Percentiles rank a stretch among this genome's conserved stretches.
Conservation (phyloP, 2,113 vertebrate species). For the Etheostoma spectabile region DNA sequence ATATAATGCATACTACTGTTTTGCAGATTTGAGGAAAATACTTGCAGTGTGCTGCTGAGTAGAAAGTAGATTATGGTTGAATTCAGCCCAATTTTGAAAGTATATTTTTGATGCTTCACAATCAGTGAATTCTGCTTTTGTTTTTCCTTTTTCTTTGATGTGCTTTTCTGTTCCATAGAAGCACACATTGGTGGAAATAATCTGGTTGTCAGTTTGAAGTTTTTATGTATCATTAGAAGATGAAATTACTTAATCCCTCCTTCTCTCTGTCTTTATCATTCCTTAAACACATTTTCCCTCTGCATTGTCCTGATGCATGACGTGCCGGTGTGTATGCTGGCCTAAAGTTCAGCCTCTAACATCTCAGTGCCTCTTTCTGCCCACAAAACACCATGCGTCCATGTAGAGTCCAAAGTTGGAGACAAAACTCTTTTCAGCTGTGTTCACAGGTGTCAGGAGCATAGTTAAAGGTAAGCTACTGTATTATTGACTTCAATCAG, state of each 20-base stretch:
- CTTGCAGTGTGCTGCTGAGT: too few relatives aligned
- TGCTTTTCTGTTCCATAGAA: not conserved
- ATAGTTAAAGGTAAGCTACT: not conserved
- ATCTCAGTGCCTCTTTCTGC: not conserved
- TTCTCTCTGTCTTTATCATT: not conserved
- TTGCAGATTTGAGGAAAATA: not conserved
- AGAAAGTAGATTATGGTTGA: too few relatives aligned
- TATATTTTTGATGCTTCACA: too few relatives aligned
- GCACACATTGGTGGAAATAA: not conserved
- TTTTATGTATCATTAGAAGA: not conserved
- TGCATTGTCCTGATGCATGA: constrained; percentile 17
- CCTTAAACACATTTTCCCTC: constrained; percentile 14
- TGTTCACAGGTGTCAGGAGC: not conserved
- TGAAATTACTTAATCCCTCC: not conserved
- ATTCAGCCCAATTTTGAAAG: not conserved
- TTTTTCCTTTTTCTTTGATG: not conserved
- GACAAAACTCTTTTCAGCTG: not conserved
- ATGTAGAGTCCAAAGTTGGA: not conserved
- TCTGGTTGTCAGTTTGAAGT: not conserved
- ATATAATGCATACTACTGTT: not conserved
- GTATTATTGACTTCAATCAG: not conserved
- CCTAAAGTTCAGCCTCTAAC: constrained; percentile 26
- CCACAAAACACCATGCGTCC: not conserved
- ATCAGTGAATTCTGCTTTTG: not conserved
- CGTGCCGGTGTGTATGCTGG: constrained; percentile 7